phyloP scores from a whole-genome alignment of 2,113 vertebrate species.

The Anguilla japonica region DNA sequence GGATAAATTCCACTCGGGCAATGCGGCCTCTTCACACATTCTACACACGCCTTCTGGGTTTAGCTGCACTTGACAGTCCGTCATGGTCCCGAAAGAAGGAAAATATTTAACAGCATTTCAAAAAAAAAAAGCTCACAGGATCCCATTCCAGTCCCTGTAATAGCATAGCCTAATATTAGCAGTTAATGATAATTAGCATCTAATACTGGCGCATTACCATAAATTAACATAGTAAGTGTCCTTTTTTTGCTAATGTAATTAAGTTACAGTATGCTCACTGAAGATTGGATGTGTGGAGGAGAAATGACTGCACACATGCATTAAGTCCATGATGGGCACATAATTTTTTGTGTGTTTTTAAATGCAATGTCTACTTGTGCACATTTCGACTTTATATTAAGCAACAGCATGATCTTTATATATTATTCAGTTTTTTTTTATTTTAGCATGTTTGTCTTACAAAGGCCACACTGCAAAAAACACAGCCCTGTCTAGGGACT shows the following conservation, averaged over 20 bases:
- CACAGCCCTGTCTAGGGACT: too few species aligned
- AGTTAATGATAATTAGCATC: conserved; percentile 27
- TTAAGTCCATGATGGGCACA: not conserved
- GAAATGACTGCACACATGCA: not conserved
- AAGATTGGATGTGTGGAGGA: not conserved
- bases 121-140: not conserved
- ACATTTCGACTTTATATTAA: too few species aligned
- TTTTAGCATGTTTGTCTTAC: too few species aligned
- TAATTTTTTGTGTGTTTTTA: not conserved
- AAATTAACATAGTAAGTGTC: conserved; percentile 31
- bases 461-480: too few species aligned
- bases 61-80: conserved; percentile 14
- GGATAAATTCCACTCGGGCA: not conserved
- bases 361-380: too few species aligned
- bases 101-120: conserved; percentile 18
- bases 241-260: conserved; percentile 25
- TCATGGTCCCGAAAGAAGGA: not conserved
- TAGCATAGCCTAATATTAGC: conserved; percentile 19
- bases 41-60: not conserved
- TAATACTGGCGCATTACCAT: conserved; percentile 29
- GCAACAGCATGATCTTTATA: too few species aligned
- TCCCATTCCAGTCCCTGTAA: conserved; percentile 23
- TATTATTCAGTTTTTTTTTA: too few species aligned
- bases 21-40: not conserved
- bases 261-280: conserved; percentile 8